Evolutionary conservation across 2,113 vertebrate species (phyloP).

Genomic region (Cyanoramphus novaezelandiae): DNA sequence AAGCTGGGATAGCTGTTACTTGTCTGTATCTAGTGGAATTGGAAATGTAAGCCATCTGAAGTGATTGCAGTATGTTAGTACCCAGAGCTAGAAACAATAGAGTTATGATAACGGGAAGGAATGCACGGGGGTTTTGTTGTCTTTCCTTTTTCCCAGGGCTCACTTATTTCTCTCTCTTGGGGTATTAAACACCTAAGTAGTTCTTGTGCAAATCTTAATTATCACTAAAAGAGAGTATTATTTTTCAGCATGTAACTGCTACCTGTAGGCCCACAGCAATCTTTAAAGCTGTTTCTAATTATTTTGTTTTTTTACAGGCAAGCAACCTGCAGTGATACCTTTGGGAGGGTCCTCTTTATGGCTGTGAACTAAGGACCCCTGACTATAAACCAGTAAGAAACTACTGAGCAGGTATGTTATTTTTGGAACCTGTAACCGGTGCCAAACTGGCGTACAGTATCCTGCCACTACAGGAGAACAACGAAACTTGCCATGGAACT

Average conservation of each 20-base stretch:
- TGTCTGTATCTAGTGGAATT: not conserved
- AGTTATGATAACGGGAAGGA: not conserved
- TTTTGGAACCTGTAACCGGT: not conserved
- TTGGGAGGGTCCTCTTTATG: not conserved
- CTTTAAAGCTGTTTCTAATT: not conserved
- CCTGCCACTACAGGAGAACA: not conserved
- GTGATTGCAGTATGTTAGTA: not conserved
- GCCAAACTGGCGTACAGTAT: not conserved
- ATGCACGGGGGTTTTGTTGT: not conserved
- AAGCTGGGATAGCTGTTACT: not conserved
- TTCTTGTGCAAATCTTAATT: not conserved
- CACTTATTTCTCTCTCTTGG: not conserved
- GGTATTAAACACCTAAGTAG: not conserved
- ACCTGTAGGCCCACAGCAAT: not conserved
- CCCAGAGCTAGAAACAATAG: not conserved
- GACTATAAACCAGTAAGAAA: not conserved
- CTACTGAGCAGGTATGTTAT: constrained; percentile 3
- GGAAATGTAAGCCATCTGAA: not conserved
- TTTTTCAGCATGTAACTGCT: not conserved
- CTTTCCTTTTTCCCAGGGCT: not conserved
- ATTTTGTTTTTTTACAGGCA: not conserved
- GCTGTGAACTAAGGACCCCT: not conserved
- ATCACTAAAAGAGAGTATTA: not conserved
- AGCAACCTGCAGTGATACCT: not conserved
- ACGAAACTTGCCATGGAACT: not conserved